A percentile compares a stretch with the other conserved stretches of the same genome.
Evolutionary conservation across 2,888 invertebrate species (phyloP).

Genomic region (Aleiodes testaceus): DNA sequence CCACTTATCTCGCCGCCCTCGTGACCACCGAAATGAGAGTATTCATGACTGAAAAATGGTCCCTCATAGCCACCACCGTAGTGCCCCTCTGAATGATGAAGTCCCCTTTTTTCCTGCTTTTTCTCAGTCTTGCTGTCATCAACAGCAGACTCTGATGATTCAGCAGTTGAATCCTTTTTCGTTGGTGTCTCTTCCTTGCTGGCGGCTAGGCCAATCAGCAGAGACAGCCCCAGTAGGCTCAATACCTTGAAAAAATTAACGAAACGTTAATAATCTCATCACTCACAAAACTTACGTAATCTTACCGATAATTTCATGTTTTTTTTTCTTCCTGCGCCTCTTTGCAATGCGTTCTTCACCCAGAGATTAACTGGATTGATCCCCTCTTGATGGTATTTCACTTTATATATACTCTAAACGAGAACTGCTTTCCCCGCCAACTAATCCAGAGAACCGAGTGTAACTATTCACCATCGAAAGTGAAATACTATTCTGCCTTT

Average conservation of each 20-base stretch:
- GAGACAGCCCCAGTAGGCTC: slow-evolving; percentile 57
- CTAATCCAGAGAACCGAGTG: slow-evolving; percentile 54
- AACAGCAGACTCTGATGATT: slow-evolving; percentile 47
- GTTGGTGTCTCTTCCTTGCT: slow-evolving; percentile 53
- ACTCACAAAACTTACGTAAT: slow-evolving; percentile 24
- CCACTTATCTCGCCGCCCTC: slow-evolving; percentile 32
- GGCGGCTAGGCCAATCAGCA: slow-evolving; percentile 59
- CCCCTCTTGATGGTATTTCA: slow-evolving; percentile 65
- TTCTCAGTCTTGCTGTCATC: slow-evolving; percentile 76
- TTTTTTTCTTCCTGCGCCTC: slow-evolving; percentile 48
- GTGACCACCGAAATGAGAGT: slow-evolving; percentile 42
- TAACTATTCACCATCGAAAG: slow-evolving; percentile 66
- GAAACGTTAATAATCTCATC: neutral
- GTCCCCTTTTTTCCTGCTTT: slow-evolving; percentile 84
- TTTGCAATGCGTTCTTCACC: slow-evolving; percentile 62
- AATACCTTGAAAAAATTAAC: slow-evolving; percentile 38
- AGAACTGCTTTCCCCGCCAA: slow-evolving; percentile 68
- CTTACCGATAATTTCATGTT: slow-evolving; percentile 70
- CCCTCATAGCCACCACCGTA: slow-evolving; percentile 55
- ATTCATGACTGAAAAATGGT: slow-evolving; percentile 46
- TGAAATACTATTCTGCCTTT: slow-evolving; percentile 63
- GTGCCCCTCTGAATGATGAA: slow-evolving; percentile 74
- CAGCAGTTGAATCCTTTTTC: slow-evolving; percentile 36
- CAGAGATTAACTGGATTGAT: slow-evolving; percentile 70
- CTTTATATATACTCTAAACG: slow-evolving; percentile 66